These are phyloP conservation scores for Podarcis raffonei DNA, from an alignment of 2,113 vertebrate genomes.

Conservation along the genomic window DNA sequence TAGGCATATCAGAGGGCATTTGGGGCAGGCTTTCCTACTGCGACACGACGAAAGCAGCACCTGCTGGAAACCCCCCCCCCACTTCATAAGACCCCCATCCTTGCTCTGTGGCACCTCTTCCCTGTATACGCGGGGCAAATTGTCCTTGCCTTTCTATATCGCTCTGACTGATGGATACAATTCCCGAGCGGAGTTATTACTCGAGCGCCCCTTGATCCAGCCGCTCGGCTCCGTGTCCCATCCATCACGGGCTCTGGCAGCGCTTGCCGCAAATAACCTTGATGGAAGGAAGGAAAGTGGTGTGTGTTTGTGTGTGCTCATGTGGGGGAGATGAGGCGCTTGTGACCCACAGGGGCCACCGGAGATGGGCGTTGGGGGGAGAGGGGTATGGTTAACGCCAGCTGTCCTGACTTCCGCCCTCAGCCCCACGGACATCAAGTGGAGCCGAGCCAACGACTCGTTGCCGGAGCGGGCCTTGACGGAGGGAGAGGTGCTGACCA, in stretches of 20 bases:
- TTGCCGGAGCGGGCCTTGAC: slow-evolving; percentile 86
- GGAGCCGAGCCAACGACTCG: slow-evolving; percentile 89
- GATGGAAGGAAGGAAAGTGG: neutral
- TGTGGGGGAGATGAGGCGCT: neutral
- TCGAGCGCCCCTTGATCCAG: slow-evolving; percentile 9
- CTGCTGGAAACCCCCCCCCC: neutral
- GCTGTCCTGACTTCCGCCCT: neutral
- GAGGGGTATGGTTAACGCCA: neutral
- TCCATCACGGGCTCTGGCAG: slow-evolving; percentile 16
- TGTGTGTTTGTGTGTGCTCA: too few species aligned
- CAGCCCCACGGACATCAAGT: slow-evolving; percentile 85
- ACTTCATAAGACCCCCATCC: neutral
- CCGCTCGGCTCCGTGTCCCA: neutral
- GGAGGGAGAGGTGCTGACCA: slow-evolving; percentile 81
- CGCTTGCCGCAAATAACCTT: slow-evolving; percentile 9
- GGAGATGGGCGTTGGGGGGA: neutral
- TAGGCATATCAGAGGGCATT: neutral
- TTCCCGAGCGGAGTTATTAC: slow-evolving; percentile 33
- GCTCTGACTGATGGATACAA: slow-evolving; percentile 31
- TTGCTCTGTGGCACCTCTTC: neutral
- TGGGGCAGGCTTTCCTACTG: neutral
- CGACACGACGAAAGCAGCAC: neutral
- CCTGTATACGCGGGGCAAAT: too few species aligned
- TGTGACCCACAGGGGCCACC: neutral
- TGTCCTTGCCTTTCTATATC: neutral